Conservation (phyloP, 2,888 invertebrate species). For the Margaritifera margaritifera region DNA sequence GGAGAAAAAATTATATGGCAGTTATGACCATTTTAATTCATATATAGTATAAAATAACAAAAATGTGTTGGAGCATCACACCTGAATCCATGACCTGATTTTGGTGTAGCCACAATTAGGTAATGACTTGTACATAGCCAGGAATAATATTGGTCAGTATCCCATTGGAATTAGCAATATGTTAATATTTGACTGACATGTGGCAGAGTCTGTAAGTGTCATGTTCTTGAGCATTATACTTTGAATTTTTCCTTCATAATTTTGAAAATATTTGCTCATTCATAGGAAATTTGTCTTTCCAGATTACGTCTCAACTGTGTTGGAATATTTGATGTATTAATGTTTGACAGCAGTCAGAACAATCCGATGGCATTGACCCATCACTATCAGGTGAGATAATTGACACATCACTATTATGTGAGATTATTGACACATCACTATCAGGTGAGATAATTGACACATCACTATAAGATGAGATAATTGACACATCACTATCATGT, state of each 20-base stretch:
- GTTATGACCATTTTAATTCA: too few relatives aligned
- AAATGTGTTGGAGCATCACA: too few relatives aligned
- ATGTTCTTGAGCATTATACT: background rate
- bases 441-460: background rate
- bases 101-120: too few relatives aligned
- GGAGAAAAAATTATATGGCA: too few relatives aligned
- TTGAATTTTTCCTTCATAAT: background rate
- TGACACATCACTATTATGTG: constrained; percentile 81
- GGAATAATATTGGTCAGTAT: too few relatives aligned
- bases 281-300: constrained; percentile 15
- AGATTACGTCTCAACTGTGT: constrained; percentile 87
- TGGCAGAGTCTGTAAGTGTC: too few relatives aligned
- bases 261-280: background rate
- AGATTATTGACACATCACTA: constrained; percentile 47
- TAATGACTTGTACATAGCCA: too few relatives aligned
- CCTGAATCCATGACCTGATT: too few relatives aligned
- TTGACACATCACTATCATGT: constrained; percentile 6
- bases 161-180: too few relatives aligned
- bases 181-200: too few relatives aligned
- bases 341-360: constrained; percentile 80
- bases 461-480: too few relatives aligned
- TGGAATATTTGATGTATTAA: constrained; percentile 86
- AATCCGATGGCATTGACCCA: constrained; percentile 79
- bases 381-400: constrained; percentile 79
- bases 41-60: too few relatives aligned